Evolutionary conservation across 2,113 vertebrate genomes (phyloP).

Genomic region (Cyphomyrus plagiostoma): DNA sequence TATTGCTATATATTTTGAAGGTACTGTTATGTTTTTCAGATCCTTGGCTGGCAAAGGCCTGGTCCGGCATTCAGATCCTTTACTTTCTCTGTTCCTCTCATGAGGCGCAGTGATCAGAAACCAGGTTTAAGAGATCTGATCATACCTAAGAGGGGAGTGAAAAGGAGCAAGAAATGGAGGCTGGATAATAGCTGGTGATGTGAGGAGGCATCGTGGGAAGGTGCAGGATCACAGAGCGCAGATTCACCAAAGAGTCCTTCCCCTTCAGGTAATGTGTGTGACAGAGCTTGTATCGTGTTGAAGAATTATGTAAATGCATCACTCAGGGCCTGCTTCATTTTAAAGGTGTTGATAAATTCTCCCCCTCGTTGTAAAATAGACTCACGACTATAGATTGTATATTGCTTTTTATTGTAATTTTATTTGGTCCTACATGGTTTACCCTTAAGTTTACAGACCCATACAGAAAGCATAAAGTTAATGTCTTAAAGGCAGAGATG

Average conservation of each 20-base stretch:
- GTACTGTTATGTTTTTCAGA: constrained; percentile 33
- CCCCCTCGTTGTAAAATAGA: constrained; percentile 27
- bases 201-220: constrained; percentile 9
- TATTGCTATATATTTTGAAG: neutral
- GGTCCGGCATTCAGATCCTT: constrained; percentile 36
- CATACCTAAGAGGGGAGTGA: constrained; percentile 14
- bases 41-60: constrained; percentile 38
- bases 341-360: neutral
- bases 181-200: neutral
- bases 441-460: neutral
- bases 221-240: neutral
- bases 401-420: neutral
- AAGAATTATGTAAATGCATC: neutral
- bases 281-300: constrained; percentile 22
- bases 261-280: constrained; percentile 1
- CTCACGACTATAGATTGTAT: neutral
- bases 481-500: constrained; percentile 24
- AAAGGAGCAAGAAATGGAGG: neutral
- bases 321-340: neutral
- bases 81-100: constrained; percentile 33
- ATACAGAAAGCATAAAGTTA: neutral
- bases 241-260: constrained; percentile 17
- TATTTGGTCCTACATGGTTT: neutral
- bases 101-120: constrained; percentile 17
- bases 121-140: constrained; percentile 23